Evolutionary conservation across 2,797 vertebrate genomes (phyloP), one percentile per base, ranked within the genome.

Genomic region (Capromys pilorides): DNA sequence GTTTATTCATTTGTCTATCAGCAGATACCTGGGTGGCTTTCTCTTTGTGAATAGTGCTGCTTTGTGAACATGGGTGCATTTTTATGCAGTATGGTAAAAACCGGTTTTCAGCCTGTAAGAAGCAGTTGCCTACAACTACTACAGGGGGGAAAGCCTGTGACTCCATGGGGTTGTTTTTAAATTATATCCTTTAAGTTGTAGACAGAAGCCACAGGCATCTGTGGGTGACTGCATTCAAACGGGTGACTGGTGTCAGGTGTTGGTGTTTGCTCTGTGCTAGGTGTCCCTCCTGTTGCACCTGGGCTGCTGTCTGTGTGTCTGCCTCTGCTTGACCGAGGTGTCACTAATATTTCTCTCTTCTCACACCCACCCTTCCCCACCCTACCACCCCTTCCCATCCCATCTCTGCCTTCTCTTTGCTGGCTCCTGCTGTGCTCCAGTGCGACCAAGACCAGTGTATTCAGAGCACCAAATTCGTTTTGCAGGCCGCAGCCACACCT

Each of bases 391-490:
- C 66, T 2, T 78, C 96, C 97, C 96, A 21, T 86, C 96, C 97
- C 94, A 19, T 90, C 83, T 86, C 69, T 8, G 1, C 91, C 93
- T 92, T 39, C 92, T 85, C 90, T 90, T 45, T 93, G 93, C 96
- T 97, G 97, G 84, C 97, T 82, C 97, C 96, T 97, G 96, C 97
- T 95, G 96, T 98, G 94, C 98, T 98, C 97, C 98, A 99, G 99
- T 99, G 99, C 98, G 99, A 99, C 98, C 99, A 99, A 98, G 99
- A 99, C 98, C 99, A 99, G 98, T 99, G 99, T 98, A 99, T 99
- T 98, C 99, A 99, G 99, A 99, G 99, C 99, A 99, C 99, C 98
- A 99, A 99, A 99, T 99, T 99, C 99, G 99, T 99, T 99, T 99
- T 99, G 98, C 99, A 99, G 99, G 99, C 99, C 3, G 99, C 99